A percentile compares a stretch with the other conserved stretches of the same genome.
These are phyloP conservation scores for Spialia ferax DNA, from an alignment of 2,888 invertebrate species.

Conservation along the genomic window DNA sequence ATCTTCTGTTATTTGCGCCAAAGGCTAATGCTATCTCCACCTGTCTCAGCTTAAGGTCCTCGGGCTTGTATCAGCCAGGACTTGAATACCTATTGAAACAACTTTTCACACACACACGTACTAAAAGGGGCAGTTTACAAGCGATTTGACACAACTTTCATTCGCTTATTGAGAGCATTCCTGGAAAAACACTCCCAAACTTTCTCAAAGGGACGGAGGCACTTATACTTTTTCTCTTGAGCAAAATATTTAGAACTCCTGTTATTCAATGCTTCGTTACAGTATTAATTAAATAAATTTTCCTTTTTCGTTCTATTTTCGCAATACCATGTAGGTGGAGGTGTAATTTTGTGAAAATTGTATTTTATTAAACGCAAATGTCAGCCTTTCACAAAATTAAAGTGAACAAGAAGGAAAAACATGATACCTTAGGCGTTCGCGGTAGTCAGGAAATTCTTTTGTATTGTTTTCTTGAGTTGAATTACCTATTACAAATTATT, in stretches of 20 bases:
- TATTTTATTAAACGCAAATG: neutral
- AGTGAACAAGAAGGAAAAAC: neutral
- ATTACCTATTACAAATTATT: no score
- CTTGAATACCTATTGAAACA: slow-evolving; percentile 71
- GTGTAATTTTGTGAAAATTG: neutral
- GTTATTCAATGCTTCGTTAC: slow-evolving; percentile 1
- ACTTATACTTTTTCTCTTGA: neutral
- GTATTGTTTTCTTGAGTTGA: neutral
- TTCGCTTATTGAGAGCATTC: slow-evolving; percentile 12
- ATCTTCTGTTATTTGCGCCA: slow-evolving; percentile 47
- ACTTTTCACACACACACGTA: slow-evolving; percentile 48
- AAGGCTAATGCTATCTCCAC: slow-evolving; percentile 57
- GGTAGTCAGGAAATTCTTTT: neutral
- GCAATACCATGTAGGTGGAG: neutral
- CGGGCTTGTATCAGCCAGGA: slow-evolving; percentile 61
- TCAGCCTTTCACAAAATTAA: neutral
- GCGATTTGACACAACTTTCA: slow-evolving; percentile 12
- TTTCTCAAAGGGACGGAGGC: neutral
- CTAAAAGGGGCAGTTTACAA: slow-evolving; percentile 13
- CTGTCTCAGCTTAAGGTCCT: slow-evolving; percentile 57
- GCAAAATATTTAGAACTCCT: neutral
- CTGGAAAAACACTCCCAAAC: neutral
- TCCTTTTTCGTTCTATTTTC: neutral
- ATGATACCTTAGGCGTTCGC: neutral
- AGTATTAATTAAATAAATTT: slow-evolving; percentile 1